phyloP scores from a whole-genome alignment of 2,113 vertebrate genomes.

The Redunca redunca region DNA sequence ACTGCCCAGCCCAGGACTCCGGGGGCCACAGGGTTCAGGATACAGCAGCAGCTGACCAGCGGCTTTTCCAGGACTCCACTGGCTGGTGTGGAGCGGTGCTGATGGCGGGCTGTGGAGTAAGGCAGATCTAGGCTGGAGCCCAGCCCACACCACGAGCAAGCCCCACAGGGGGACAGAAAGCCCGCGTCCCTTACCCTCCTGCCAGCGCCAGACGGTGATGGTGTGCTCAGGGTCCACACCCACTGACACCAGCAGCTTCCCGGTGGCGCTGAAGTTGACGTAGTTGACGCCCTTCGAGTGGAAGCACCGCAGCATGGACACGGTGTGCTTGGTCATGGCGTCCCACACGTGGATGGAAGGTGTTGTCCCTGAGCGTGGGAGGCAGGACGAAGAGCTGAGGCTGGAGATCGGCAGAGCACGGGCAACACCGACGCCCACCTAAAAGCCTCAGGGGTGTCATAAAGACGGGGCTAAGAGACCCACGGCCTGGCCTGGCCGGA shows the following conservation, averaged over 20 bases:
- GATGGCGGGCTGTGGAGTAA: accelerated
- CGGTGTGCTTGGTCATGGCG: conserved; percentile 92
- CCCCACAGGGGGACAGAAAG: accelerated
- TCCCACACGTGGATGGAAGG: conserved; percentile 98
- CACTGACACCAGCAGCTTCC: conserved; percentile 94
- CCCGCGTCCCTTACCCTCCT: conserved; percentile 86
- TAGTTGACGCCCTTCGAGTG: conserved; percentile 95
- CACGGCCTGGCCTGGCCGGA: not conserved
- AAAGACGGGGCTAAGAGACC: not conserved
- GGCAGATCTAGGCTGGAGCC: not conserved
- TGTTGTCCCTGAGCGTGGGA: conserved; percentile 83
- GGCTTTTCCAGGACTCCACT: not conserved
- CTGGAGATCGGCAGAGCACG: accelerated
- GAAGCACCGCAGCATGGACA: conserved; percentile 95
- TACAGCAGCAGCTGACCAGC: not conserved
- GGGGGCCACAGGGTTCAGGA: accelerated
- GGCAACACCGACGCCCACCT: accelerated
- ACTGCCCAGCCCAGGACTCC: accelerated
- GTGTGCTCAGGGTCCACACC: conserved; percentile 96
- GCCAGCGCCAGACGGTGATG: conserved; percentile 98
- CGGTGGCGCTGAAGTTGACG: conserved; percentile 96
- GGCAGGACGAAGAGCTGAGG: not conserved
- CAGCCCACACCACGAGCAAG: accelerated
- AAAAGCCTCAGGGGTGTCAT: not conserved
- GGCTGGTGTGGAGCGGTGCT: not conserved